phyloP scores from a whole-genome alignment of 1,140 invertebrate genomes.

The Temnothorax longispinosus region DNA sequence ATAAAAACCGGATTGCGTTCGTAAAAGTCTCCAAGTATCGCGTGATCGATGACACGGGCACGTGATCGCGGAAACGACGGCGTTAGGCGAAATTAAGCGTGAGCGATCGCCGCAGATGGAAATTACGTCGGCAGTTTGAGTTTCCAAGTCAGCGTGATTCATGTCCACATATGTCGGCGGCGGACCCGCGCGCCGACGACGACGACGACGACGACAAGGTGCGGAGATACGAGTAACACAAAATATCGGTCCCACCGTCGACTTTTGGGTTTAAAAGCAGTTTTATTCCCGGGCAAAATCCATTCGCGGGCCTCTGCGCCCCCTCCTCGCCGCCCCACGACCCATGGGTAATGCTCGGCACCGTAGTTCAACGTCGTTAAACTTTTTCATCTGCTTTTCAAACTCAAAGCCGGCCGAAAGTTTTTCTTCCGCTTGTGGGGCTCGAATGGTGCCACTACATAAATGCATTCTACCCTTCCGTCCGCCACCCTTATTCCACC shows the following conservation, averaged over 20 bases:
- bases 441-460: slow-evolving; percentile 75
- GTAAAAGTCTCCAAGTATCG: slow-evolving; percentile 34
- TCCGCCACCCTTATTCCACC: slow-evolving; percentile 64
- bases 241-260: slow-evolving; percentile 38
- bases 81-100: slow-evolving; percentile 52
- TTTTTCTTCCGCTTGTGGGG: slow-evolving; percentile 76
- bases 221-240: slow-evolving; percentile 56
- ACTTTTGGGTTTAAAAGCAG: slow-evolving; percentile 57
- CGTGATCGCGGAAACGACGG: slow-evolving; percentile 46
- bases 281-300: slow-evolving; percentile 68
- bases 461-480: slow-evolving; percentile 76
- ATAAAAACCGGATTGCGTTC: neutral
- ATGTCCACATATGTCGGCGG: slow-evolving; percentile 53
- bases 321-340: neutral
- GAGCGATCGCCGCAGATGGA: slow-evolving; percentile 56
- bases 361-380: slow-evolving; percentile 81
- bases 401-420: slow-evolving; percentile 81
- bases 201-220: slow-evolving; percentile 16
- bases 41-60: slow-evolving; percentile 37
- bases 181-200: neutral
- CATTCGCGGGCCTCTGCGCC: slow-evolving; percentile 21
- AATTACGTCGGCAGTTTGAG: slow-evolving; percentile 59
- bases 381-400: slow-evolving; percentile 83
- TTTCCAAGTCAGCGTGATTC: slow-evolving; percentile 57
- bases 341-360: slow-evolving; percentile 57